Evolutionary conservation across 2,888 invertebrate species (phyloP), one percentile per base, ranked within the genome.

Genomic region (Heliothis peltigera): DNA sequence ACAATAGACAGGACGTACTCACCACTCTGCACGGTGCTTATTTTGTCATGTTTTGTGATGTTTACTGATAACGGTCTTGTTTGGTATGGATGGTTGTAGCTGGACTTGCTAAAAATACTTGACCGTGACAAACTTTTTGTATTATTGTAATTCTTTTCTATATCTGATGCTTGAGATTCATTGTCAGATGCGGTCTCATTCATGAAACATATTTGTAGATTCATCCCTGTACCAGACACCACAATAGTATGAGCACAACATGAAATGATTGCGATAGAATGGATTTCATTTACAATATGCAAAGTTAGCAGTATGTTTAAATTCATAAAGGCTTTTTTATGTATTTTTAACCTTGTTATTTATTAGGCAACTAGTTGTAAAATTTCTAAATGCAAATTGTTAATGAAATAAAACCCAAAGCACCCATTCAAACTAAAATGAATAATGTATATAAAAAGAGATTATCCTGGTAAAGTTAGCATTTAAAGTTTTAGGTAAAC

Each of bases 161-260:
- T 95, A 83, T 98, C 97, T 60, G 97, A 97, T 74, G 96, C 96
- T 76, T 97, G 97, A 81, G 97, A 97, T 90, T 98, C 98, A 83
- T 96, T 97, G 90, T 98, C 98, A 56, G 97, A 98, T 67, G 97
- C 97, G 61, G 97, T 97, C 91, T 99, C 98, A 91, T 98, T 98
- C 98, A 98, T 98, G 93, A 98, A 98, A 95, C 98, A 98, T 85
- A 99, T 98, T 95, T 98, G 98, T 56, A 98, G 96, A 95, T 98
- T 98, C 97, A 97, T 98, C 80, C 98, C 97, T 97, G 91, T 77
- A 85, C 83, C 84, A 76, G 80, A 81, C 75, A 80, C 70, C 77
- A 90, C 91, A 83, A 79, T 76, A 76, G 35, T 76, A 73, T 71
- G 70, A 64, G 28, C 77, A 85, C 83, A 87, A 78, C 83, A 89